Percentiles rank a stretch among this genome's conserved stretches.
These are phyloP conservation scores for Cyclina sinensis DNA, from an alignment of 1,140 invertebrate species.

Conservation along the genomic window DNA sequence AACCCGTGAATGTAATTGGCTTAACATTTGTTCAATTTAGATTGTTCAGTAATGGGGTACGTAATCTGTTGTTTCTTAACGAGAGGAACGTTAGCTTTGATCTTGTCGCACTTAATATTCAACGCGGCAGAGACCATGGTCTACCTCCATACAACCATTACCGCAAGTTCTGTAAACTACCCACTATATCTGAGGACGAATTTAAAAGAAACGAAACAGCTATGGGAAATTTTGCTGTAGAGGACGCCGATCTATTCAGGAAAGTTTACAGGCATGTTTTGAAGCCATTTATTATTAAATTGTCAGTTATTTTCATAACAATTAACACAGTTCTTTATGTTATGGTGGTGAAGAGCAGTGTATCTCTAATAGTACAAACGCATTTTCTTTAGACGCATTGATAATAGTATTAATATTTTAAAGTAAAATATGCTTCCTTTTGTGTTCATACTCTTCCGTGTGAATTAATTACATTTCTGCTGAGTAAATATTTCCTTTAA, in stretches of 20 bases:
- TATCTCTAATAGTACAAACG: too few species aligned
- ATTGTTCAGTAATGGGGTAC: conserved; percentile 12
- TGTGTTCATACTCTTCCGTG: too few species aligned
- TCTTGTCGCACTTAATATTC: conserved; percentile 39
- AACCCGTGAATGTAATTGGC: background rate
- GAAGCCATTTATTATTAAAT: too few species aligned
- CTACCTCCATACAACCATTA: conserved; percentile 35
- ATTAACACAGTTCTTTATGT: too few species aligned
- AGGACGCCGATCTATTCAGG: conserved; percentile 46
- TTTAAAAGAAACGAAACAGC: background rate
- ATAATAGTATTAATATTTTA: too few species aligned
- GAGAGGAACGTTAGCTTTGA: background rate
- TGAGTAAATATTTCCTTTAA: too few species aligned
- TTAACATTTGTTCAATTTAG: background rate
- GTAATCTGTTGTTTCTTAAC: conserved; percentile 32
- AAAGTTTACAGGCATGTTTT: conserved; percentile 31
- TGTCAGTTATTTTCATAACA: too few species aligned
- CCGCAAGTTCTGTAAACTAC: conserved; percentile 15
- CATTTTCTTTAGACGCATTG: too few species aligned
- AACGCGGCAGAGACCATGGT: conserved; percentile 54
- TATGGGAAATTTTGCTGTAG: conserved; percentile 23
- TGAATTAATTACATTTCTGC: too few species aligned
- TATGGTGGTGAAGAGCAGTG: too few species aligned
- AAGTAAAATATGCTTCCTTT: too few species aligned
- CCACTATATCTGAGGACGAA: conserved; percentile 3